Percentiles rank a stretch among this genome's conserved stretches.
These are phyloP conservation scores for Podilymbus podiceps DNA, from an alignment of 2,113 vertebrate species.

Conservation along the genomic window DNA sequence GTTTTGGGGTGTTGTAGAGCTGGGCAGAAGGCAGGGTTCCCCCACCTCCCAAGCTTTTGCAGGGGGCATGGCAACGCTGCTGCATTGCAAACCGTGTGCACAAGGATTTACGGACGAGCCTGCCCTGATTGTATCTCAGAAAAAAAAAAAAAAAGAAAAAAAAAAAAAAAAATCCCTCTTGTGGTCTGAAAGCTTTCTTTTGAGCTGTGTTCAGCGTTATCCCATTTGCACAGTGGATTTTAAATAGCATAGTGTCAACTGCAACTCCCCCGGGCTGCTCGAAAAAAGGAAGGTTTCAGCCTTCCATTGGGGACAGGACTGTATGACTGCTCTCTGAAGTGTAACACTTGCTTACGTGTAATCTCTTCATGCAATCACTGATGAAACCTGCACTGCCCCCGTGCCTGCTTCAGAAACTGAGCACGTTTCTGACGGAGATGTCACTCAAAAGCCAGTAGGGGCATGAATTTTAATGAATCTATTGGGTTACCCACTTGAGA, in stretches of 20 bases:
- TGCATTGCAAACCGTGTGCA: not conserved
- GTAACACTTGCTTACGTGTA: rapidly evolving
- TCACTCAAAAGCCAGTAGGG: not conserved
- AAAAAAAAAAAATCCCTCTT: not conserved
- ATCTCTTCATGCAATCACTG: not conserved
- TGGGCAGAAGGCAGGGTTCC: not conserved
- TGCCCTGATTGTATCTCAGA: not conserved
- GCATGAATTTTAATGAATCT: not conserved
- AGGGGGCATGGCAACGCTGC: rapidly evolving
- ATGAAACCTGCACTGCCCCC: not conserved
- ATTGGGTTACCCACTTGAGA: not conserved
- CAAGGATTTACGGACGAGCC: not conserved
- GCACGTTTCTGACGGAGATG: not conserved
- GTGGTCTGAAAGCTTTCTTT: not conserved
- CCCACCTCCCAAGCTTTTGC: not conserved
- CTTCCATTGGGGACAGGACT: not conserved
- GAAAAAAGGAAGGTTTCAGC: not conserved
- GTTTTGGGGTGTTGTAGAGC: not conserved
- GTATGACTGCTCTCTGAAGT: not conserved
- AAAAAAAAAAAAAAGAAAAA: not conserved
- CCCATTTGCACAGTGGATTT: not conserved
- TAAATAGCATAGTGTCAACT: not conserved
- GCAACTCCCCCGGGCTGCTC: not conserved
- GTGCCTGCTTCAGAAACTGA: not conserved
- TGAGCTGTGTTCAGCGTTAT: not conserved